phyloP scores from a whole-genome alignment of 2,797 vertebrate species.

The Neostethus bicornis region DNA sequence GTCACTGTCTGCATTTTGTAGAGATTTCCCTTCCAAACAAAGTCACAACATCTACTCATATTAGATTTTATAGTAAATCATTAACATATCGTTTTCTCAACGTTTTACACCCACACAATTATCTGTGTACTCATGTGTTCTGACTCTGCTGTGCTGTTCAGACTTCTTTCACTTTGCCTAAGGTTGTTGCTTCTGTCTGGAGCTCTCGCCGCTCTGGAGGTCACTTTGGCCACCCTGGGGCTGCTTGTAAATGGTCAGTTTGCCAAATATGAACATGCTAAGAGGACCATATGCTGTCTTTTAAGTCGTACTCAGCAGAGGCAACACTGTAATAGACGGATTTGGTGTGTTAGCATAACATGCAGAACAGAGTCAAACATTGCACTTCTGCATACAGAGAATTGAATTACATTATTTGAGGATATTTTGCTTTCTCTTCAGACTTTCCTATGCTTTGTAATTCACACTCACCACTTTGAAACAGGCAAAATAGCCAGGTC shows the following conservation, averaged over 20 bases:
- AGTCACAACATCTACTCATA: slow-evolving; percentile 32
- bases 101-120: slow-evolving; percentile 39
- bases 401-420: slow-evolving; percentile 23
- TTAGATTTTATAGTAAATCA: slow-evolving; percentile 42
- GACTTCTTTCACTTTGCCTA: slow-evolving; percentile 43
- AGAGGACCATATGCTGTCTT: slow-evolving; percentile 66
- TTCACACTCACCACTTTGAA: slow-evolving; percentile 32
- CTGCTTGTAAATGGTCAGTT: slow-evolving; percentile 63
- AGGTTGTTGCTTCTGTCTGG: slow-evolving; percentile 63
- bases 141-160: slow-evolving; percentile 21
- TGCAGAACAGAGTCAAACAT: slow-evolving; percentile 13
- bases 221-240: slow-evolving; percentile 64
- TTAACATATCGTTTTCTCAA: slow-evolving; percentile 22
- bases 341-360: slow-evolving; percentile 42
- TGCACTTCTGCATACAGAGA: slow-evolving; percentile 19
- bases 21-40: slow-evolving; percentile 21
- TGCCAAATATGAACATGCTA: slow-evolving; percentile 67
- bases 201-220: slow-evolving; percentile 65
- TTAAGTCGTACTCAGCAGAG: slow-evolving; percentile 43
- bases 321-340: slow-evolving; percentile 30
- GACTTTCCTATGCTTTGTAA: slow-evolving; percentile 32
- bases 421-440: slow-evolving; percentile 10
- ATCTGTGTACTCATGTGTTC: slow-evolving; percentile 33
- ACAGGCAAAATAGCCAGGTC: slow-evolving; percentile 13
- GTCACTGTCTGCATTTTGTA: slow-evolving; percentile 43